These are phyloP conservation scores for Phocoena sinus DNA, from an alignment of 2,113 vertebrate genomes.

Conservation along the genomic window DNA sequence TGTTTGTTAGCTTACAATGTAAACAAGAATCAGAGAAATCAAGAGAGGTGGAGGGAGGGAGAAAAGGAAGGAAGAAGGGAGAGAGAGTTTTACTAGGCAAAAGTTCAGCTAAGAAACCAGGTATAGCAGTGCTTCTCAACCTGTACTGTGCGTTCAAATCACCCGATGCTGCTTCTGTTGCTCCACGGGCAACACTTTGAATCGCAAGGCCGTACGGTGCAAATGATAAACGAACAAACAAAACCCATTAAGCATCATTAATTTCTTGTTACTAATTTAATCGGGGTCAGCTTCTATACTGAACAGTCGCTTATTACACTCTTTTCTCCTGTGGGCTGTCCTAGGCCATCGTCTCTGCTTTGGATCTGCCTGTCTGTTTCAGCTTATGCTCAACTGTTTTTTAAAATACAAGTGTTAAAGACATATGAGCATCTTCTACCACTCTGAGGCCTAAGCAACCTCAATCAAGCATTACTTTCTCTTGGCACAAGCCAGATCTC, in stretches of 20 bases:
- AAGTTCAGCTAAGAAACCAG: neutral
- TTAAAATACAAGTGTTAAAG: conserved; percentile 25
- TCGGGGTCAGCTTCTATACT: neutral
- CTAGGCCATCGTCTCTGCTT: neutral
- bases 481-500: neutral
- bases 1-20: conserved; percentile 3
- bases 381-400: neutral
- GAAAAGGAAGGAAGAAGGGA: neutral
- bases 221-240: neutral
- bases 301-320: neutral
- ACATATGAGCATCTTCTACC: neutral
- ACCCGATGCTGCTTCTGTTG: neutral
- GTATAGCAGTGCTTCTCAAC: neutral
- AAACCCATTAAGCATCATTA: neutral
- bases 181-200: neutral
- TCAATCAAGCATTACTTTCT: neutral
- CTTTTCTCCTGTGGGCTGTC: neutral
- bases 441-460: neutral
- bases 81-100: neutral
- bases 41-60: neutral
- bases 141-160: neutral
- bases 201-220: neutral
- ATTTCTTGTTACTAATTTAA: neutral
- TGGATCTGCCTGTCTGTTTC: conserved; percentile 18
- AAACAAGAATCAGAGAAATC: conserved; percentile 23